These are phyloP conservation scores for Sebastes diaconus DNA, from an alignment of 2,797 vertebrate species.

Conservation along the genomic window DNA sequence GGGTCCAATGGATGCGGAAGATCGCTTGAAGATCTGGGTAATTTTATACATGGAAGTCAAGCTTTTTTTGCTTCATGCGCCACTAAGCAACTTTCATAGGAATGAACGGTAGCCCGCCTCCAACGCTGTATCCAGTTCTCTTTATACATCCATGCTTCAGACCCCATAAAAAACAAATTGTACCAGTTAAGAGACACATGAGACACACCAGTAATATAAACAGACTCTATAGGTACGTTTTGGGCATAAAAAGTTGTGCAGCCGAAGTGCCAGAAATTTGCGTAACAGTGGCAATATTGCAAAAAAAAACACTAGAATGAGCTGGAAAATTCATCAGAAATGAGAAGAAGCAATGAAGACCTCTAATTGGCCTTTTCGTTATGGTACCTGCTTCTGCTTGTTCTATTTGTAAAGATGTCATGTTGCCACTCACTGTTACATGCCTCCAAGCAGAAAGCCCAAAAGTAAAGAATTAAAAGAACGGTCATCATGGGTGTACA, in stretches of 20 bases:
- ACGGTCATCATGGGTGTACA: neutral
- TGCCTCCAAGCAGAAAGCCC: neutral
- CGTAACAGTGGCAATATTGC: neutral
- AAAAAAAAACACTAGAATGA: neutral
- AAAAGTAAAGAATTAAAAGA: neutral
- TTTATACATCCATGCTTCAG: too few species aligned
- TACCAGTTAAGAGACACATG: neutral
- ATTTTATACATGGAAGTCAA: too few species aligned
- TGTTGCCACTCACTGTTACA: neutral
- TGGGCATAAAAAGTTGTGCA: neutral
- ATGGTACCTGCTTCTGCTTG: neutral
- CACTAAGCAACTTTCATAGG: too few species aligned
- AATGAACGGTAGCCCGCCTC: too few species aligned
- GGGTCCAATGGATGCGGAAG: too few species aligned
- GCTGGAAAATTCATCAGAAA: neutral
- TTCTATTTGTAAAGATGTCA: neutral
- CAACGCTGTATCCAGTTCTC: too few species aligned
- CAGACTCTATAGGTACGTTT: neutral
- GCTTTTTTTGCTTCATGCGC: too few species aligned
- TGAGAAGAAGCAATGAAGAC: neutral
- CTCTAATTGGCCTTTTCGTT: neutral
- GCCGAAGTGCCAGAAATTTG: neutral
- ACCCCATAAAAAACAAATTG: neutral
- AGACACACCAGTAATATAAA: neutral
- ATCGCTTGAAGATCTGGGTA: accelerated